Evolutionary conservation across 2,888 invertebrate genomes (phyloP), one percentile per base, ranked within the genome.

Genomic region (Spisula solida): DNA sequence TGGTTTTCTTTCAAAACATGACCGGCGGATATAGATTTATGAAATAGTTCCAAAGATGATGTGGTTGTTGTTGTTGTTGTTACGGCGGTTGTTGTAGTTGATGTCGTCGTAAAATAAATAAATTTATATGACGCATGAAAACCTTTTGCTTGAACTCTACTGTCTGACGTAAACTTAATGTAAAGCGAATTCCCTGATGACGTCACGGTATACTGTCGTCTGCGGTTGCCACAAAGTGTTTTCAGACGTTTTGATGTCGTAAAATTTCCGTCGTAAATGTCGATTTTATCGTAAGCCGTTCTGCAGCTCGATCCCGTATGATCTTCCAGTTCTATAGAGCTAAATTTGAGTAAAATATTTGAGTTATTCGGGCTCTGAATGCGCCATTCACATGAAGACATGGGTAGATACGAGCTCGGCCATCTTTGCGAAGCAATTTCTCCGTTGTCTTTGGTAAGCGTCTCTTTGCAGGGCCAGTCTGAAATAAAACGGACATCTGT

Each of bases 381-480:
- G 8, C 92, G 92, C 96, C 96, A 96, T 14, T 92, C 89, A 89
- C 96, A 96, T 34, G 93, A 90, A 4, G 93, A 88, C 20, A 91
- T 86, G 8, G 95, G 90, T 0, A 94, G 93, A 90, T 96, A 96
- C 56, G 92, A 91, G 20, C 92, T 93, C 8, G 96, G 96, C 96
- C 96, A 96, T 78, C 93, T 90, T 5, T 95, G 96, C 6, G 96
- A 95, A 10, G 96, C 95, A 60, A 96, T 92, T 91, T 95, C 95
- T 1, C 96, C 96, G 75, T 95, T 93, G 79, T 94, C 94, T 2
- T 93, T 91, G 2, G 91, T 93, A 55, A 96, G 90, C 18, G 90
- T 84, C 18, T 93, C 93, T 47, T 94, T 93, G 92, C 96, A 96
- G 8, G 96, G 94, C 96, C 96, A 96, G 82, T 96, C 96, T 96